Base-by-base conservation (phyloP, 2,888 invertebrate genomes). In the Patella pellucida region DNA sequence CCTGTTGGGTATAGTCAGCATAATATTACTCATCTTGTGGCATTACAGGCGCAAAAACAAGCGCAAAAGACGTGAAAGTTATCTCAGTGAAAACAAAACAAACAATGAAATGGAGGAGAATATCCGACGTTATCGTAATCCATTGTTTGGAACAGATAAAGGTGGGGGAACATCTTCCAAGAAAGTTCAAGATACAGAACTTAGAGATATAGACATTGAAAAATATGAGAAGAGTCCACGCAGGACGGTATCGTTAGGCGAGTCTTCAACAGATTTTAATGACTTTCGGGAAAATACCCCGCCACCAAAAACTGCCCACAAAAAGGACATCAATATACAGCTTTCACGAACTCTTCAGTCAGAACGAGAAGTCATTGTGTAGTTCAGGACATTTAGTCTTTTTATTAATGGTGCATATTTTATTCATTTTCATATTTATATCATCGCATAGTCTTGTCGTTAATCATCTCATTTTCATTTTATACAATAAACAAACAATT, bases 41-140 rank as follows among this genome's bases (percentile, higher is more conserved):
- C 88, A 94, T 73, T 93, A 93, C 82, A 91, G 93, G 89, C 93
- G 93, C 62, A 93, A 93, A 82, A 78, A 79, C 23, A 78, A 78
- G 54, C 80, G 93, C 27, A 90, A 93, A 75, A 90, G 93, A 19
- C 81, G 83, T 50, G 79, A 84, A 16, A 80, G 84, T 54, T 79
- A 83, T 67, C 82, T 84, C 50, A 77, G 80, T 27, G 87, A 89
- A 71, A 96, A 96, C 88, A 96, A 96, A 90, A 95, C 96, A 3
- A 97, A 97, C 91, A 97, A 97, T 91, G 96, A 97, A 91, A 96
- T 96, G 90, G 96, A 96, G 89, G 96, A 96, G 89, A 96, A 97
- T 91, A 96, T 97, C 77, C 93, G 96, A 73, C 93, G 96, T 81
- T 95, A 95, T 91, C 85, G 89, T 71, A 96, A 96, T 91, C 95